Conservation (phyloP, 2,113 vertebrate species). For the Ardeotis arabs region DNA sequence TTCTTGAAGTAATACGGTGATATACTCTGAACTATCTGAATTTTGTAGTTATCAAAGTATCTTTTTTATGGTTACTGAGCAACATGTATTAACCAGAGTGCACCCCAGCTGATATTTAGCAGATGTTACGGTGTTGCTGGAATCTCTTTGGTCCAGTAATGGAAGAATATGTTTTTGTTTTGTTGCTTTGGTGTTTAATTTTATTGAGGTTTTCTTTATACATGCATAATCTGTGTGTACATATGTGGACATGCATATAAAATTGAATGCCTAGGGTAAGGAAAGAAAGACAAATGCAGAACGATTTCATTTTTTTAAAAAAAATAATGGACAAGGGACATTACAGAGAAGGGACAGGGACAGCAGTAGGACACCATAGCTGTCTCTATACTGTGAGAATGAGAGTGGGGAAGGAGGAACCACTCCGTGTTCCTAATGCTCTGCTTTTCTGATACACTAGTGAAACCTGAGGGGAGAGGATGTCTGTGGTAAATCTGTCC, state of each 20-base stretch:
- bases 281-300: not conserved
- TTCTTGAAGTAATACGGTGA: slow-evolving; percentile 27
- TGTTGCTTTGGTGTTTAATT: slow-evolving; percentile 69
- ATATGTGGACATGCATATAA: slow-evolving; percentile 66
- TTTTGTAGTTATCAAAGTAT: slow-evolving; percentile 66
- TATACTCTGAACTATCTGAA: slow-evolving; percentile 23
- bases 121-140: slow-evolving; percentile 59
- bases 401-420: not conserved
- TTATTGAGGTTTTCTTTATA: slow-evolving; percentile 67
- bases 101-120: slow-evolving; percentile 59
- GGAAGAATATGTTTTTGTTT: slow-evolving; percentile 68
- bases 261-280: slow-evolving; percentile 28
- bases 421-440: not conserved
- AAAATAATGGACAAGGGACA: not conserved
- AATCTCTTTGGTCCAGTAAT: slow-evolving; percentile 60
- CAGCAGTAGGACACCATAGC: not conserved
- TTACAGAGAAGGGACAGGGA: not conserved
- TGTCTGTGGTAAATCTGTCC: not conserved
- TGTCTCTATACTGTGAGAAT: not conserved
- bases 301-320: not conserved
- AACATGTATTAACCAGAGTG: slow-evolving; percentile 49
- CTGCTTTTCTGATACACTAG: not conserved
- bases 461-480: not conserved
- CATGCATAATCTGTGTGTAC: slow-evolving; percentile 41
- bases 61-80: slow-evolving; percentile 60